Base-by-base conservation (phyloP, 2,888 invertebrate species). In the Nemotelus nigrinus region DNA sequence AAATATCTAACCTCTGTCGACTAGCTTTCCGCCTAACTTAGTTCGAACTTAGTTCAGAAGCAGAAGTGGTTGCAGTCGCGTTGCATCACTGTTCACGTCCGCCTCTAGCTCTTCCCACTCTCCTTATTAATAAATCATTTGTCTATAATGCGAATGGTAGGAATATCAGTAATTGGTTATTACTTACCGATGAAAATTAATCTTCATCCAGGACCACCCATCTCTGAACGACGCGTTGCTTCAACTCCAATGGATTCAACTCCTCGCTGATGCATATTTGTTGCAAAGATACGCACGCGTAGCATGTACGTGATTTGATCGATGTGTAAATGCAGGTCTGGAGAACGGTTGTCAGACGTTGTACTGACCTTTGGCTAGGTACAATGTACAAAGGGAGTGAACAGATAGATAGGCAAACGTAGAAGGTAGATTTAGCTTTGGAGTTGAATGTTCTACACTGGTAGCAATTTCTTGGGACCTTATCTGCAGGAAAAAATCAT, bases 151-250 rank as follows among this genome's bases (percentile, higher is more conserved):
- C 63, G 76, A 63, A 25, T 25, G 25, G 25, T 25, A 25, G 25
- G 25, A 25, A 76, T 64, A 60, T 71, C 68, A 63, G 53, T 64
- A 76, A 70, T 63, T 76, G 78, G 70, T 78, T 76, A 78, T 78
- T 76, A 48, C 63, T 78, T 63, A 6, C 76, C 60, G 57, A 78
- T 64, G 78, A 70, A 76, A 78, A 78, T 76, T 71, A 76, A 76
- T 78, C 76, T 76, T 71, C 58, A 68, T 60, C 71, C 57, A 48
- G 60, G 78, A 78, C 78, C 78, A 78, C 78, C 78, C 78, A 78
- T 60, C 76, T 71, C 58, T 63, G 60, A 47, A 47, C n/a, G 8
- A 10, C 58, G n/a, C n/a, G 58, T 6, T 39, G 6, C 58, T n/a
- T 5, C 58, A 4, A 58, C 53, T 53, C 53, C 6, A 8, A 53